phyloP scores from a whole-genome alignment of 2,888 invertebrate genomes.

The Lasiommata megera region DNA sequence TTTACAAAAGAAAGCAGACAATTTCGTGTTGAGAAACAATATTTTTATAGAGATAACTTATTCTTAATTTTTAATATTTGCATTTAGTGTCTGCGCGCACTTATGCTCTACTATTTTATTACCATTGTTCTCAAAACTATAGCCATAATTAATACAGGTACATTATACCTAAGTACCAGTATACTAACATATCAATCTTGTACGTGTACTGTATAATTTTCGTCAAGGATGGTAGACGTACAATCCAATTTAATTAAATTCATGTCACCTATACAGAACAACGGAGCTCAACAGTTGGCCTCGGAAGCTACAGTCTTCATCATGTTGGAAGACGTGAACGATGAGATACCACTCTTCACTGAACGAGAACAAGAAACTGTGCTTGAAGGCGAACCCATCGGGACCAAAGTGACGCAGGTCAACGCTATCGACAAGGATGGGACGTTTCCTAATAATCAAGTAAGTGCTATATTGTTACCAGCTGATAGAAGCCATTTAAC shows the following conservation, averaged over 20 bases:
- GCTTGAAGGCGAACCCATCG: slow-evolving; percentile 96
- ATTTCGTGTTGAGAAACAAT: too few species aligned
- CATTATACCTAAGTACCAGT: too few species aligned
- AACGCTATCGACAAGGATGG: slow-evolving; percentile 98
- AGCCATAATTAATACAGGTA: too few species aligned
- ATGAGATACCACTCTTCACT: slow-evolving; percentile 97
- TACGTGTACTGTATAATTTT: too few species aligned
- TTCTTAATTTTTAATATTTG: too few species aligned
- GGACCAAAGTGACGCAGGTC: slow-evolving; percentile 97
- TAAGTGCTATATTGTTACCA: slow-evolving; percentile 51
- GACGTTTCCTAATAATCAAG: slow-evolving; percentile 96
- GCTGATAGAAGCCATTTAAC: too few species aligned
- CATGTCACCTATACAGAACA: slow-evolving; percentile 84
- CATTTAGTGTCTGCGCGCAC: too few species aligned
- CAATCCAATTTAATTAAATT: slow-evolving; percentile 8
- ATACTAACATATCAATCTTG: too few species aligned
- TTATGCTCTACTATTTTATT: too few species aligned
- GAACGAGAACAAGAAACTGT: slow-evolving; percentile 97
- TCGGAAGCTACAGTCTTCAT: slow-evolving; percentile 97
- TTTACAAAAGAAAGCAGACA: too few species aligned
- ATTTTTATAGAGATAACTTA: too few species aligned
- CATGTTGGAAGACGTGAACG: slow-evolving; percentile 97
- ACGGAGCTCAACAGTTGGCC: slow-evolving; percentile 96
- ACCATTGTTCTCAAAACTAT: too few species aligned
- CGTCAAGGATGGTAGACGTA: background rate